These are phyloP conservation scores for Nomada ferruginata DNA, from an alignment of 2,888 invertebrate genomes.

Conservation along the genomic window DNA sequence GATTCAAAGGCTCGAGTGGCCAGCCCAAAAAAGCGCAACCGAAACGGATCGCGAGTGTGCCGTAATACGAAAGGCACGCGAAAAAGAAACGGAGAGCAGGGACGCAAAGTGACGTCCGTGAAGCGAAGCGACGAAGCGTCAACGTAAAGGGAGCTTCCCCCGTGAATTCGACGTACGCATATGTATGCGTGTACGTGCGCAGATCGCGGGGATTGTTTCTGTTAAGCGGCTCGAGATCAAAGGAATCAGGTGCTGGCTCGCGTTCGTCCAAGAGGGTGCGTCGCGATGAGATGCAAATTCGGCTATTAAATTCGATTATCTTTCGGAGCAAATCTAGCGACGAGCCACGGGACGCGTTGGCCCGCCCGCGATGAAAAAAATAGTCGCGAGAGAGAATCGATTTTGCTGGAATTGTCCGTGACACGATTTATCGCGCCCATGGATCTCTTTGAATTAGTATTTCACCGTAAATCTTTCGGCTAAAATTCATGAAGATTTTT, in stretches of 20 bases:
- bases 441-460: not conserved
- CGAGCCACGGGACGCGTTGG: conserved; percentile 16
- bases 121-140: not conserved
- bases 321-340: conserved; percentile 50
- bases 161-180: conserved; percentile 5
- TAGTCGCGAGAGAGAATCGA: not conserved
- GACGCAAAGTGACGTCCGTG: not conserved
- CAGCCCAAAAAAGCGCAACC: conserved; percentile 9
- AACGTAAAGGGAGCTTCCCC: conserved; percentile 28
- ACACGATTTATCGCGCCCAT: not conserved
- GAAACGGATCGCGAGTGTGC: conserved; percentile 26
- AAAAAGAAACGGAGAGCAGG: conserved; percentile 34
- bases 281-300: conserved; percentile 62
- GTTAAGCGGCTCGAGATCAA: conserved; percentile 78
- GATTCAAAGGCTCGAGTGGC: not conserved
- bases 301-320: conserved; percentile 61
- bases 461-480: not conserved
- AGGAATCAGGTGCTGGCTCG: conserved; percentile 67
- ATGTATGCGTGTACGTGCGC: not conserved
- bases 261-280: conserved; percentile 37
- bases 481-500: conserved; percentile 8
- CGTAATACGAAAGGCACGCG: conserved; percentile 35
- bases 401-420: not conserved
- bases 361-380: conserved; percentile 57
- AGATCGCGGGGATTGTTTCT: conserved; percentile 73